These are phyloP conservation scores for Anthophora plumipes DNA, from an alignment of 2,888 invertebrate genomes.

Conservation along the genomic window DNA sequence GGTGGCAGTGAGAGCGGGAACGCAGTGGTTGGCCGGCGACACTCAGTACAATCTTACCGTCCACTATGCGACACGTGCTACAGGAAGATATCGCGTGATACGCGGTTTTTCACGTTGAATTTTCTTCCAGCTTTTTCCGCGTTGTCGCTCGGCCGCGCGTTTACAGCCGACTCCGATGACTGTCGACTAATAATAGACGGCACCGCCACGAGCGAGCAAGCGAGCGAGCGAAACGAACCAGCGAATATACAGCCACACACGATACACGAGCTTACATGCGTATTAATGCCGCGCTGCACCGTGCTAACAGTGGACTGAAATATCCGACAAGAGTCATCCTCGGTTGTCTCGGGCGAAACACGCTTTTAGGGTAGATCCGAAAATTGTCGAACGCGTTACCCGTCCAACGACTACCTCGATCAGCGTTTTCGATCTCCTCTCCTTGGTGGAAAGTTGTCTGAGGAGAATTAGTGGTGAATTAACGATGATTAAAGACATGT, in stretches of 20 bases:
- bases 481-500: not conserved
- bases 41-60: not conserved
- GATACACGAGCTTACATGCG: conserved; percentile 52
- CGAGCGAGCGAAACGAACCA: conserved; percentile 50
- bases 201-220: conserved; percentile 68
- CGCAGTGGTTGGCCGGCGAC: conserved; percentile 2
- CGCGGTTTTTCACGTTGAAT: conserved; percentile 45
- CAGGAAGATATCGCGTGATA: conserved; percentile 47
- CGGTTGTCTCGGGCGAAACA: conserved; percentile 42
- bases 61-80: conserved; percentile 36
- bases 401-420: not conserved
- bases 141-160: conserved; percentile 66
- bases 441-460: not conserved
- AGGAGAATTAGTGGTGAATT: not conserved
- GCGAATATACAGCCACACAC: conserved; percentile 55
- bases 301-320: conserved; percentile 68
- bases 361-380: conserved; percentile 43
- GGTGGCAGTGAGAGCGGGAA: conserved; percentile 23
- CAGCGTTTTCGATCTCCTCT: not conserved
- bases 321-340: conserved; percentile 65
- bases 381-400: conserved; percentile 39
- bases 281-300: conserved; percentile 55
- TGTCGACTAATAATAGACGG: conserved; percentile 82
- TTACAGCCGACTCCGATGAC: conserved; percentile 78
- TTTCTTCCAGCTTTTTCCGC: conserved; percentile 67